Evolutionary conservation across 2,888 invertebrate genomes (phyloP), one percentile per base, ranked within the genome.

Genomic region (Chloromyia formosa): DNA sequence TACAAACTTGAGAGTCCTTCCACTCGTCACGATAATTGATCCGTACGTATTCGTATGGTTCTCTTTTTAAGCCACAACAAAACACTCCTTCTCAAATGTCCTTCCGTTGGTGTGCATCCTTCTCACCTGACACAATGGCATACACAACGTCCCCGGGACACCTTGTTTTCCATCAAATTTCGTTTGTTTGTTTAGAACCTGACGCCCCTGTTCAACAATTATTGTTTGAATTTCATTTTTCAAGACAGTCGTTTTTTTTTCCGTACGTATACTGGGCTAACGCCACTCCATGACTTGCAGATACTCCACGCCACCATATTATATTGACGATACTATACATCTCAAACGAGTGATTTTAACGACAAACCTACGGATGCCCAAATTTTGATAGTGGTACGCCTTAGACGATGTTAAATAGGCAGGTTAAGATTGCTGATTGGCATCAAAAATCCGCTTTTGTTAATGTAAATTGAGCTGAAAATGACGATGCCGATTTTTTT

Each of bases 401-500:
- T 49, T 7, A 49, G 14, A 7, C 1, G 12, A n/a, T 49, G 14
- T 20, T 68, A 23, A 68, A 68, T 49, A 68, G 53, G 66, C 23
- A 68, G 66, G 45, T 53, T 68, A 22, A 22, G 49, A 68, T 68
- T 14, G 20, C 66, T 68, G 66, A 68, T 68, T 68, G 66, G 66
- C 66, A 68, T 68, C 66, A 23, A 68, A 68, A 23, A 61, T 27
- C 23, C 23, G 9, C 35, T 27, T 14, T 61, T 61, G 61, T 61
- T 61, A 23, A 35, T 61, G 61, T 61, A 61, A 61, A 61, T 61
- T 61, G 61, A 61, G 61, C 16, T 61, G 61, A 27, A 61, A 1
- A 61, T 16, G 35, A 49, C 49, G 16, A 49, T n/a, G n/a, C n/a
- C n/a, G 49, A 12, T 49, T 49, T 49, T 49, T 49, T 12, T 49